Evolutionary conservation across 2,113 vertebrate species (phyloP).

Genomic region (Bungarus multicinctus): DNA sequence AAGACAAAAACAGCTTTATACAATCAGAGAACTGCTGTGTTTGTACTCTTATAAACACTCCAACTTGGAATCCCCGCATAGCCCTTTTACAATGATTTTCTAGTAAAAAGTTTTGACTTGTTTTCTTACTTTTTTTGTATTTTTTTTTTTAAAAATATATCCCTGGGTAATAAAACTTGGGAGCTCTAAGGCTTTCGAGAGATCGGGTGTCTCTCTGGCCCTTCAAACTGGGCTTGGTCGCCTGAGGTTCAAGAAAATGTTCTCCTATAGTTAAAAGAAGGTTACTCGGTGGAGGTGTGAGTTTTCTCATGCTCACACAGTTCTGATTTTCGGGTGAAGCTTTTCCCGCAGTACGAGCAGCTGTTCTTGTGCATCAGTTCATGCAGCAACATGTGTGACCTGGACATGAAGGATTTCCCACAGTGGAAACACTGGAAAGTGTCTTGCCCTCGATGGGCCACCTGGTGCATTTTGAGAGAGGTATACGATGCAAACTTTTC

Average conservation of each 20-base stretch:
- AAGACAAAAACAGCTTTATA: background rate
- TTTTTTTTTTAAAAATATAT: background rate
- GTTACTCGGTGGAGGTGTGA: constrained; percentile 39
- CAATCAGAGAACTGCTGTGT: background rate
- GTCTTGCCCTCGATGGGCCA: background rate
- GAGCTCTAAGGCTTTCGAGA: background rate
- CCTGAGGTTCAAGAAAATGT: background rate
- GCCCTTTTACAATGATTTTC: background rate
- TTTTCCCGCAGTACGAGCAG: constrained; percentile 50
- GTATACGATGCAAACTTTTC: constrained; percentile 10
- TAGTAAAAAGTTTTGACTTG: background rate
- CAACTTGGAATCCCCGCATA: background rate
- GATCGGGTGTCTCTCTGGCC: background rate
- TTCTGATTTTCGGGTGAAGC: constrained; percentile 33
- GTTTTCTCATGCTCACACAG: constrained; percentile 36
- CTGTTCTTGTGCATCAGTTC: constrained; percentile 10
- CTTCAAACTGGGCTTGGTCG: background rate
- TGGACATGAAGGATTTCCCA: constrained; percentile 47
- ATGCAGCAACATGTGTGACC: constrained; percentile 11
- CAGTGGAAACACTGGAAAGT: constrained; percentile 40
- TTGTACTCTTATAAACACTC: background rate
- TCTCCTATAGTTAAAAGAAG: constrained; percentile 30
- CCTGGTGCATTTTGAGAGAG: background rate
- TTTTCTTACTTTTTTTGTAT: background rate
- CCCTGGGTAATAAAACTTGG: background rate